Evolutionary conservation across 1,140 invertebrate genomes (phyloP), one percentile per base, ranked within the genome.

Genomic region (Orussus abietinus): DNA sequence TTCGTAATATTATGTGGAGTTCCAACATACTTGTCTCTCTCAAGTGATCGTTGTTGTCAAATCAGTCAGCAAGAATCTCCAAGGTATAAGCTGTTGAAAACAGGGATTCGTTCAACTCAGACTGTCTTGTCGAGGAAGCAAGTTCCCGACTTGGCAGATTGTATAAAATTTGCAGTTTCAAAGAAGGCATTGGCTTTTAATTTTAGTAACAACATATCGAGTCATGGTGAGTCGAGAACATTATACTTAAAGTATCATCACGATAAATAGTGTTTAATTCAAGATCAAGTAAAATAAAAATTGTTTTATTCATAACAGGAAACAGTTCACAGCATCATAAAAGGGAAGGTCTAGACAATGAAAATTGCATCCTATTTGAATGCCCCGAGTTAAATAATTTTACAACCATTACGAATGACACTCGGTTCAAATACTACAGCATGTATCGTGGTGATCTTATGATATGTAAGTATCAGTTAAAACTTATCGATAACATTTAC

Each of bases 141-240:
- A 7, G 46, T 68, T 1, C 2, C 11, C 3, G 59, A 34, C 20
- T 10, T 81, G 1, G 51, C 57, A 22, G 72, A 76, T 17, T 85
- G 82, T 51, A 67, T 70, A 34, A 50, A 72, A 35, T 75, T 81
- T 46, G 80, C 77, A 2, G 49, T 69, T 2, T 64, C 75, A 45
- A 81, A 76, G 52, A 77, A 69, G 30, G 81, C 74, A n/a, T 54
- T 85, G 15, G 80, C 80, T 1, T 73, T 84, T 17, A 84, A 83
- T 66, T 83, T 75, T 47, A 76, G 75, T 42, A 69, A n/a, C n/a
- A n/a, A n/a, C n/a, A n/a, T 36, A 38, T 20, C 10, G 12, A 35
- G 42, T 29, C 21, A 44, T 20, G 55, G 58, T 64, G 46, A 39
- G 47, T 17, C 18, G 11, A 15, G 14, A 34, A 12, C 33, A 17